phyloP scores from a whole-genome alignment of 2,113 vertebrate species.

The Apodemus speciosus region DNA sequence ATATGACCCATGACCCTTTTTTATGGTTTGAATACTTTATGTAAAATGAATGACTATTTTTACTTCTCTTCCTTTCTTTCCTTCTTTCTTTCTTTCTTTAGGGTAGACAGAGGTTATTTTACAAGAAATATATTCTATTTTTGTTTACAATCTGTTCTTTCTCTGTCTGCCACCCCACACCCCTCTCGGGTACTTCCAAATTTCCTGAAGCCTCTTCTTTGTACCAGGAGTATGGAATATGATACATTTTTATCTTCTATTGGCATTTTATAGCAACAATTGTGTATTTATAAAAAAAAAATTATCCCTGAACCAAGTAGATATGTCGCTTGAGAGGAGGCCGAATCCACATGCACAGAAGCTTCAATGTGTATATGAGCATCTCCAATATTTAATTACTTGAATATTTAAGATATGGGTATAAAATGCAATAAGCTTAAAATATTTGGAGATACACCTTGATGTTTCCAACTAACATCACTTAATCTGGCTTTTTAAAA shows the following conservation, averaged over 20 bases:
- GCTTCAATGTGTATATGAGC: not conserved
- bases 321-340: not conserved
- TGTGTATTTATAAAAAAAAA: not conserved
- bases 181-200: not conserved
- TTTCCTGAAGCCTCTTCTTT: not conserved
- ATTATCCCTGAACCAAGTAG: conserved; percentile 14
- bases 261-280: not conserved
- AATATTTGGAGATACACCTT: not conserved
- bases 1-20: not conserved
- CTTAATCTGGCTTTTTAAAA: not conserved
- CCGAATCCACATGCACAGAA: not conserved
- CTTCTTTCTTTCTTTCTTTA: not conserved
- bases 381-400: not conserved
- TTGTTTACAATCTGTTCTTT: not conserved
- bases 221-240: not conserved
- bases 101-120: not conserved
- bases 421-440: not conserved
- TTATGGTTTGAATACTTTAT: not conserved
- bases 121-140: not conserved
- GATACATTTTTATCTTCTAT: not conserved
- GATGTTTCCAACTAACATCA: not conserved
- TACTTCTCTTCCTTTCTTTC: not conserved
- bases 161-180: not conserved
- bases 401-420: not conserved
- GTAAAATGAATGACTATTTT: not conserved